phyloP scores from a whole-genome alignment of 2,113 vertebrate species.

The Cyanistes caeruleus region DNA sequence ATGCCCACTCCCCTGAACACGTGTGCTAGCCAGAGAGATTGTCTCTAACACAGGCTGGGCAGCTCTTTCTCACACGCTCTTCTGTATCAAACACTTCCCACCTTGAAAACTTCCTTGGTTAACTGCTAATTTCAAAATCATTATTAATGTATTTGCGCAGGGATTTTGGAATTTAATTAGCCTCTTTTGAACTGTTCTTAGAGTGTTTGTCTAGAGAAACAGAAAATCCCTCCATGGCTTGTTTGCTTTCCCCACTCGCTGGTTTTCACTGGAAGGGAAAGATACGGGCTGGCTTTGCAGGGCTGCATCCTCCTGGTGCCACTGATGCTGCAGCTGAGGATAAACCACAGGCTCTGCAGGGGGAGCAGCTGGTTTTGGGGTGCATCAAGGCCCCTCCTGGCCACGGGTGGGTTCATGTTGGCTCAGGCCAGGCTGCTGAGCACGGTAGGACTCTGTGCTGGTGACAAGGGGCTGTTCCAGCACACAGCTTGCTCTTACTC shows the following conservation, averaged over 20 bases:
- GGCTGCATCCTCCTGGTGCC: neutral
- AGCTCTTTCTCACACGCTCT: neutral
- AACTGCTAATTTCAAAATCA: constrained; percentile 69
- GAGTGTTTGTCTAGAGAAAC: constrained; percentile 65
- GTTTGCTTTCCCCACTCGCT: constrained; percentile 33
- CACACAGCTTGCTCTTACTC: fast-evolving
- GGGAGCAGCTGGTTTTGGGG: neutral
- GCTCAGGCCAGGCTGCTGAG: neutral
- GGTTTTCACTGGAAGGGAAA: constrained; percentile 49
- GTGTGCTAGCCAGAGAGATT: neutral
- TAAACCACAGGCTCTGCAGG: neutral
- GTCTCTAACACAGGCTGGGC: neutral
- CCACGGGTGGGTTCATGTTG: neutral
- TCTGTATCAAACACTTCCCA: constrained; percentile 60
- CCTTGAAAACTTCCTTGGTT: constrained; percentile 65
- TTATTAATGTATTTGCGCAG: constrained; percentile 68
- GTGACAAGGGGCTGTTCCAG: neutral
- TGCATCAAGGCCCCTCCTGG: neutral
- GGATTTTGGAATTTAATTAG: constrained; percentile 74
- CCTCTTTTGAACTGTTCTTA: constrained; percentile 69
- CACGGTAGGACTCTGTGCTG: fast-evolving
- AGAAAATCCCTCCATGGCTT: constrained; percentile 70
- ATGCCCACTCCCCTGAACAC: neutral
- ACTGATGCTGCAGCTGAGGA: neutral
- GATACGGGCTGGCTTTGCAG: constrained; percentile 20